These are phyloP conservation scores for Masnerella sp. DNA, from an alignment of 2,888 invertebrate genomes.

Conservation along the genomic window DNA sequence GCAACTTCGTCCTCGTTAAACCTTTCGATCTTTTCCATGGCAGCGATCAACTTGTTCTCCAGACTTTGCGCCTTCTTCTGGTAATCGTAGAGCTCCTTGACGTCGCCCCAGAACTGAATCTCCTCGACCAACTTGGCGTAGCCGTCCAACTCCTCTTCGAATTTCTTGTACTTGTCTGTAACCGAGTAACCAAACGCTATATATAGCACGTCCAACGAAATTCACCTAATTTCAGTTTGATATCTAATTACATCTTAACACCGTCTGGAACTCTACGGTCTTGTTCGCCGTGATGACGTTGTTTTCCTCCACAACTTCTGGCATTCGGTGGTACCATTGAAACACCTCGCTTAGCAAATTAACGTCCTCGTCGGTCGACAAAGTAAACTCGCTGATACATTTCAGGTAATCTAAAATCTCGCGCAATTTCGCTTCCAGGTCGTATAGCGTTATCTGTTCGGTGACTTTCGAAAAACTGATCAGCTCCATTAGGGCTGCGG, in stretches of 20 bases:
- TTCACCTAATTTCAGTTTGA: conserved; percentile 1
- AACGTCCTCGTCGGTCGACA: conserved; percentile 89
- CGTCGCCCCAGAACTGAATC: conserved; percentile 90
- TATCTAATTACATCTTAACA: conserved; percentile 80
- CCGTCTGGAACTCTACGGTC: conserved; percentile 90
- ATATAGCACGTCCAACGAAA: neutral
- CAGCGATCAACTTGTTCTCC: conserved; percentile 86
- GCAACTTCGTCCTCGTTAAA: conserved; percentile 95
- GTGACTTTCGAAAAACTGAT: conserved; percentile 87
- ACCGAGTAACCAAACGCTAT: neutral
- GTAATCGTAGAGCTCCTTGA: conserved; percentile 89
- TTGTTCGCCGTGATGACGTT: conserved; percentile 88
- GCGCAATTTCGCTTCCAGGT: conserved; percentile 88
- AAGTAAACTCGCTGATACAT: conserved; percentile 90
- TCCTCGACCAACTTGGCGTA: conserved; percentile 91
- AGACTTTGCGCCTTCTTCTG: conserved; percentile 87
- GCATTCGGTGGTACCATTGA: conserved; percentile 91
- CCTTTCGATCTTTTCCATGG: conserved; percentile 89
- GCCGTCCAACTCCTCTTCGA: conserved; percentile 89
- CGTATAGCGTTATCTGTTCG: conserved; percentile 83
- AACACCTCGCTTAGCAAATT: conserved; percentile 91
- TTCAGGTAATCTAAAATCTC: conserved; percentile 85
- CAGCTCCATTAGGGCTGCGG: conserved; percentile 90
- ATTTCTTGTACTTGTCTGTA: conserved; percentile 85
- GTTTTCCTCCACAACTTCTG: conserved; percentile 89